Evolutionary conservation across 2,888 invertebrate species (phyloP), one percentile per base, ranked within the genome.

Genomic region (Panzeria rudis): DNA sequence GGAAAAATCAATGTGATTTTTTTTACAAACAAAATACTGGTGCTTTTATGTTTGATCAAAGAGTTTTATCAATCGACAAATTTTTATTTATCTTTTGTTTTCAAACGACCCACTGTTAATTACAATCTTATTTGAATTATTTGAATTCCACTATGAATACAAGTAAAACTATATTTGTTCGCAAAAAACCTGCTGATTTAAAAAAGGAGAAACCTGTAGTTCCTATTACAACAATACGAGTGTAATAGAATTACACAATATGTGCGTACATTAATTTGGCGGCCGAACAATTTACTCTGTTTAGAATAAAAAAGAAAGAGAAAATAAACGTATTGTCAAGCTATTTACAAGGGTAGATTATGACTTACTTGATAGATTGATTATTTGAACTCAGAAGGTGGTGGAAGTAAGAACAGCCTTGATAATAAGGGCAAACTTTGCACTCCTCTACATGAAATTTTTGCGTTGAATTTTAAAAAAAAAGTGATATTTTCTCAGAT

Each of bases 321-420:
- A 78, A 91, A 92, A n/a, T n/a, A n/a, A n/a, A 92, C 92, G 92
- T 92, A 92, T 92, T 91, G 92, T 89, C 71, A 29, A 77, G 54
- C 81, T 56, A 84, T 84, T 84, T 77, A 81, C 81, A 85, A 71
- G 85, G 85, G 85, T 85, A 82, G 85, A 61, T 85, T 82, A 85
- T 85, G 78, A 78, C 78, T 84, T 52, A 78, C 68, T 78, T 84
- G 86, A 84, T 86, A 73, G 85, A 84, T 80, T 78, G 78, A 75
- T 71, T 82, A 76, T 44, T 56, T 52, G 38, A 44, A 68, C 44
- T 50, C 32, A 61, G 52, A 62, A 76, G 72, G 76, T 79, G 73
- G 82, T 83, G 71, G 81, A 41, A 38, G 13, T 35, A n/a, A 3
- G 6, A 32, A 20, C 1, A 29, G 0, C n/a, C 3, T 11, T 13